Base-by-base conservation (phyloP, 2,113 vertebrate species). In the Garra rufa region DNA sequence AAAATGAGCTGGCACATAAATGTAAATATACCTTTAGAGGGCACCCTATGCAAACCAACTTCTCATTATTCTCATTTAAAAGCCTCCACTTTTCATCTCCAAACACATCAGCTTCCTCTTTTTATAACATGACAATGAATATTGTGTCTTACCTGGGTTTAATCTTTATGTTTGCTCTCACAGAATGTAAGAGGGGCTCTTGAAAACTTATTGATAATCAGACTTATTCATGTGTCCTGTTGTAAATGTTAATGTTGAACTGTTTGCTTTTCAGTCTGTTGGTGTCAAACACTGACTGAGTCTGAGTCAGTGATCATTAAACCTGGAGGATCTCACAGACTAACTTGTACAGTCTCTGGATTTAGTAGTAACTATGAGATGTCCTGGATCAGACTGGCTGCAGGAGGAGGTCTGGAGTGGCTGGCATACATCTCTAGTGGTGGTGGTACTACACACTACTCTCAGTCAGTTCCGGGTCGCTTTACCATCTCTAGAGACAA, bases 301-400 rank as follows among this genome's bases (percentile, higher is more conserved):
- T 87, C 83, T 43, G 82, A 70, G 28, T 30, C 28, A 67, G 61
- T 30, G 6, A n/a, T 24, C n/a, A 59, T 24, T 24, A 59, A 76
- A 52, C 85, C 80, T 50, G 85, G 87, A 61, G 26, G 65, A 38
- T 87, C 88, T 38, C 28, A 75, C 11, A 87, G 13, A 50, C 73
- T 88, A n/a, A 79, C 77, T 79, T 87, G 88, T 44, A 70, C 63
- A 30, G 15, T 41, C 6, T 82, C 74, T 73, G 85, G 88, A 28
- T 76, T 85, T n/a, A 50, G 30, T 19, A 0, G 82, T 85, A 13
- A 43, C 15, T 1, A 1, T 0, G 0, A 1, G 8, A 38, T 67
- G 3, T 7, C 63, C 17, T 67, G 63, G 63, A 69, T 34, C 28
- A 67, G 63, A 67, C 63, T 34, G 63, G 2, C 63, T 34, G 63